These are phyloP conservation scores for Trididemnum clinides DNA, from an alignment of 23 tunicate species.

Conservation along the genomic window DNA sequence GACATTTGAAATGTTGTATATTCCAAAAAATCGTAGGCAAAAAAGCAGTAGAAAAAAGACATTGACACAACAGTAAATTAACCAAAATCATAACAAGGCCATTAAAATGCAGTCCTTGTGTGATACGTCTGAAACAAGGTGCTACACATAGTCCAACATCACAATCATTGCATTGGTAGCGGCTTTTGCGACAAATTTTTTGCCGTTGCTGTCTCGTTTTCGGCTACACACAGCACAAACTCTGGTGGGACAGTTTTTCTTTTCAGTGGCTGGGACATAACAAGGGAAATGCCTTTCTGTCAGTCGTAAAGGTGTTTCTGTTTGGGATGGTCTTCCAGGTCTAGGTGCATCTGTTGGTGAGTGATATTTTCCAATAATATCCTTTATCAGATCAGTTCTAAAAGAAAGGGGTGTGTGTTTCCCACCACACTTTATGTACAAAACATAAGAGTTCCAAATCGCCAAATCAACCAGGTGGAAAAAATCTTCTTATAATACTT, in stretches of 20 bases:
- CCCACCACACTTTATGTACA: constrained; percentile 29
- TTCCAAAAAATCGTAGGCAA: too few relatives aligned
- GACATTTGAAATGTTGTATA: too few relatives aligned
- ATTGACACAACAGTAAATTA: too few relatives aligned
- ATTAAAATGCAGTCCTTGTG: constrained; percentile 29
- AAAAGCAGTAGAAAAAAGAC: too few relatives aligned
- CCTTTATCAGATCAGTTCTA: constrained; percentile 2
- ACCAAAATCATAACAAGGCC: too few relatives aligned
- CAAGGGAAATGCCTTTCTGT: constrained; percentile 27
- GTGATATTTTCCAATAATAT: constrained; percentile 10
- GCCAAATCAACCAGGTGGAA: constrained; percentile 29
- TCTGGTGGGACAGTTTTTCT: constrained; percentile 15
- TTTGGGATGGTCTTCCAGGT: constrained; percentile 8
- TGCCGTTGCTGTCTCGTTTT: constrained; percentile 5
- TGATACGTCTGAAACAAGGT: constrained; percentile 21
- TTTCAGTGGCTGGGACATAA: constrained; percentile 5
- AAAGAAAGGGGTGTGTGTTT: neutral
- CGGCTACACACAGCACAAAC: constrained; percentile 20
- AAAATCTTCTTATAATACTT: constrained; percentile 34
- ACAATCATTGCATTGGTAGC: constrained; percentile 17
- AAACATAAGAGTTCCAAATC: constrained; percentile 25
- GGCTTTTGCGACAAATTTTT: too few relatives aligned
- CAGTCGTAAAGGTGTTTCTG: constrained; percentile 6
- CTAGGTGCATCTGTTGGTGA: constrained; percentile 3
- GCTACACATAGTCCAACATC: constrained; percentile 29